phyloP scores from a whole-genome alignment of 1,140 invertebrate genomes.

The Maconellicoccus hirsutus region DNA sequence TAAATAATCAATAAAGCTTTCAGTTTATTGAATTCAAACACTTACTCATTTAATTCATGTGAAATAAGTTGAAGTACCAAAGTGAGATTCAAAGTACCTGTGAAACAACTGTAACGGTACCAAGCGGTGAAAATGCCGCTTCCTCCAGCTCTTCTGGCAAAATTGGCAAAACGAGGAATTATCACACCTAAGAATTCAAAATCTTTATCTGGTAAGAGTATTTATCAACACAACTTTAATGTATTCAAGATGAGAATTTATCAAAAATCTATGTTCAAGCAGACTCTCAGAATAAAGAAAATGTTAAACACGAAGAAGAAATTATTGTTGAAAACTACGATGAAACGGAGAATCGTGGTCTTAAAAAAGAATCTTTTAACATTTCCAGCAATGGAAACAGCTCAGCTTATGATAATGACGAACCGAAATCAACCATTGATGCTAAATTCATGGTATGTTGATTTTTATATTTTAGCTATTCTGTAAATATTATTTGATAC shows the following conservation, averaged over 20 bases:
- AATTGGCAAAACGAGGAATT: conserved; percentile 74
- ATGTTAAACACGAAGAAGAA: conserved; percentile 36
- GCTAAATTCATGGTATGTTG: not conserved
- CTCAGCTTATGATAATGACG: not conserved
- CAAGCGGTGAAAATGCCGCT: conserved; percentile 54
- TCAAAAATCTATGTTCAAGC: conserved; percentile 23
- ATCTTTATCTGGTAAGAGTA: not conserved
- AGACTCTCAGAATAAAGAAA: conserved; percentile 32
- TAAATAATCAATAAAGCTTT: no score
- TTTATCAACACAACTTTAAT: not conserved
- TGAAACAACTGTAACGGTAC: no score
- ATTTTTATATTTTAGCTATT: no score
- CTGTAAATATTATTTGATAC: conserved; percentile 14
- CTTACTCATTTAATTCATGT: no score
- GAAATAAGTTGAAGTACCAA: no score
- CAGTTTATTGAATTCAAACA: no score
- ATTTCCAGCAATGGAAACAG: not conserved
- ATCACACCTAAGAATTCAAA: conserved; percentile 35
- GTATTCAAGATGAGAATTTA: not conserved
- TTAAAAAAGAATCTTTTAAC: not conserved
- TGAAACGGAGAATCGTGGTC: conserved; percentile 30
- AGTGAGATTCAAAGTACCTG: no score
- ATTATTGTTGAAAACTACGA: conserved; percentile 77
- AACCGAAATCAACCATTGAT: not conserved
- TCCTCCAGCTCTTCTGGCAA: conserved; percentile 69